These are phyloP conservation scores for Tetranychus truncatus DNA, from an alignment of 2,888 invertebrate genomes.

Conservation along the genomic window DNA sequence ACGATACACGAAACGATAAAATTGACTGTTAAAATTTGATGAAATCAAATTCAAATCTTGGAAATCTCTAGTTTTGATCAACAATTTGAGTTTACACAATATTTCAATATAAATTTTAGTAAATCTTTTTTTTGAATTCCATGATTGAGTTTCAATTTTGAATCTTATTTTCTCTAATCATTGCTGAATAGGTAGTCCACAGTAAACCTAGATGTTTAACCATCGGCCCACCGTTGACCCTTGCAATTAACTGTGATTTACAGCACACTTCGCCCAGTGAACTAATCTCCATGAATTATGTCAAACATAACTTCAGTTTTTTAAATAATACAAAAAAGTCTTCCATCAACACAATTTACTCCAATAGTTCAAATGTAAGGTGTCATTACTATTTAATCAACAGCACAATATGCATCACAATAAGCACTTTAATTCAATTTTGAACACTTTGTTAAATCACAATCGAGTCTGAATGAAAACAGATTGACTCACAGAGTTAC, in stretches of 20 bases:
- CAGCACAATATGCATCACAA: no score
- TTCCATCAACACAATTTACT: neutral
- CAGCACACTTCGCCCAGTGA: neutral
- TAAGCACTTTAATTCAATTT: no score
- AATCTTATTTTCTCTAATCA: neutral
- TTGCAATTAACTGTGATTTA: neutral
- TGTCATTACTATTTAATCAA: neutral
- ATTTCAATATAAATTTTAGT: no score
- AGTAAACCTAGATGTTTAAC: neutral
- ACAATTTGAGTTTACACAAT: no score
- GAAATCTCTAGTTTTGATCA: no score
- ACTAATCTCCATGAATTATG: neutral
- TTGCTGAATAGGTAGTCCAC: neutral
- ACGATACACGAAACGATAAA: no score
- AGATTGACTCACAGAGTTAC: neutral
- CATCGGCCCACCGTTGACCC: neutral
- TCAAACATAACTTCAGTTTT: neutral
- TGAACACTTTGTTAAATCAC: neutral
- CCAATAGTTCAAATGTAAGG: neutral
- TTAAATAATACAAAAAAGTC: neutral
- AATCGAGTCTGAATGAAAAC: neutral
- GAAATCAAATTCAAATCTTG: no score
- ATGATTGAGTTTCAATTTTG: neutral
- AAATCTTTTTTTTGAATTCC: neutral
- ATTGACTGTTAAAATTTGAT: no score